Base-by-base conservation (phyloP, 1,140 invertebrate species). In the Drosophila sturtevanti region DNA sequence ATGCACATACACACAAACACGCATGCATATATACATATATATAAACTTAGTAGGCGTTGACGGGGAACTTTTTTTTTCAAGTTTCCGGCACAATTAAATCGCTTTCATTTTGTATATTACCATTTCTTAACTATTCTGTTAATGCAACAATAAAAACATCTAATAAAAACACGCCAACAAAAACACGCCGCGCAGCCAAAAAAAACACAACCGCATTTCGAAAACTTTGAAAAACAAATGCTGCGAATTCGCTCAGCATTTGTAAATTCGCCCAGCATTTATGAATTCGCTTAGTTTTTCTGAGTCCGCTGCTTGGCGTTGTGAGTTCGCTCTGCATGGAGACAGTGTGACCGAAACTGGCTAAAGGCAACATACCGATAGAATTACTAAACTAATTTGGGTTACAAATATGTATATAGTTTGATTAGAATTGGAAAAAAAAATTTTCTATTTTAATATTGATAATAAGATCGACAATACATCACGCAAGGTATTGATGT, bases 161-260 rank as follows among this genome's bases (percentile, higher is more conserved):
- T 16, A 18, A 10, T 21, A 9, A 76, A 85, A 81, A 66, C 69
- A 71, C 77, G 72, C 73, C 77, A 60, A 73, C 38, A 63, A 10
- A 35, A 21, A 52, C 34, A 10, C 54, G 61, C 63, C 71, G 62
- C 70, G 63, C 44, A 78, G 51, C 66, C 61, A 62, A 52, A 63
- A 60, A 82, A 82, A 59, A 89, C 79, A 84, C 82, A 69, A 87
- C 80, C 77, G 73, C 84, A 89, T 75, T 69, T 68, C 64, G 63
- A 87, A 78, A 63, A 70, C 63, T 71, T 21, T 41, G 56, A 79
- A 62, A 79, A 62, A 73, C 77, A 80, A 80, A 68, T 70, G 67
- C 68, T 54, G 51, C 70, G 64, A 74, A 69, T 77, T 60, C 41
- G 41, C 41, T 11, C 9, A 11, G 68, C 73, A 44, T 18, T 14